phyloP scores from a whole-genome alignment of 2,797 vertebrate species.

The Pseudomugil tenellus region DNA sequence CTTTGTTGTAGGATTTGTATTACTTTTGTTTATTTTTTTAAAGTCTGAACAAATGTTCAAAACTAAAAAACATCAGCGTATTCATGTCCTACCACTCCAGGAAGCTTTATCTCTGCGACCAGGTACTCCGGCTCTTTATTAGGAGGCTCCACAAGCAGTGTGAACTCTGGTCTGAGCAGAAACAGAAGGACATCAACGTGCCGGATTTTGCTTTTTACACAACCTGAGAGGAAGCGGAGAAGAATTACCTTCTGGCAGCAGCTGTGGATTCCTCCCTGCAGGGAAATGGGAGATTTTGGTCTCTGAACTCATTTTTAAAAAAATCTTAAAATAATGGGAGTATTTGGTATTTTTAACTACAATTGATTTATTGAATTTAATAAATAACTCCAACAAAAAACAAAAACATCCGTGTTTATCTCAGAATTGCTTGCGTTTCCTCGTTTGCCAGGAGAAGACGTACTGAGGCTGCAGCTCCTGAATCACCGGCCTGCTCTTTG shows the following conservation, averaged over 20 bases:
- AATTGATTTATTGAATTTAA: too few species aligned
- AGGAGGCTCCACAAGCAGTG: constrained; percentile 81
- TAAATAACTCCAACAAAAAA: too few species aligned
- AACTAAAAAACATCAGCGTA: neutral
- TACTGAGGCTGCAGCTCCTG: constrained; percentile 84
- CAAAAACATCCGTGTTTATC: too few species aligned
- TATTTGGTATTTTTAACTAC: too few species aligned
- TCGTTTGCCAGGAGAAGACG: constrained; percentile 23
- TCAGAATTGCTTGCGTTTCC: too few species aligned
- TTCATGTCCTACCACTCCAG: constrained; percentile 84
- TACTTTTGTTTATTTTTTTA: too few species aligned
- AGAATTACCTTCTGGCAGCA: constrained; percentile 36
- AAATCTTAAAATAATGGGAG: too few species aligned
- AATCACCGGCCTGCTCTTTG: constrained; percentile 84
- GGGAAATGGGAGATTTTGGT: neutral
- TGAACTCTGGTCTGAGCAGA: constrained; percentile 76
- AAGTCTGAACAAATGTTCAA: too few species aligned
- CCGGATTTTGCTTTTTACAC: neutral
- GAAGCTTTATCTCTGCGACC: constrained; percentile 87
- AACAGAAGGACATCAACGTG: neutral
- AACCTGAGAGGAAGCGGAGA: accelerated
- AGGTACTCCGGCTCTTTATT: constrained; percentile 82
- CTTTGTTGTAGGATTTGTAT: too few species aligned
- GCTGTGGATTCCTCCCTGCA: constrained; percentile 29
- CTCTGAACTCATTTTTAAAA: too few species aligned